Evolutionary conservation across 2,797 vertebrate species (phyloP).

Genomic region (Myioborus miniatus): DNA sequence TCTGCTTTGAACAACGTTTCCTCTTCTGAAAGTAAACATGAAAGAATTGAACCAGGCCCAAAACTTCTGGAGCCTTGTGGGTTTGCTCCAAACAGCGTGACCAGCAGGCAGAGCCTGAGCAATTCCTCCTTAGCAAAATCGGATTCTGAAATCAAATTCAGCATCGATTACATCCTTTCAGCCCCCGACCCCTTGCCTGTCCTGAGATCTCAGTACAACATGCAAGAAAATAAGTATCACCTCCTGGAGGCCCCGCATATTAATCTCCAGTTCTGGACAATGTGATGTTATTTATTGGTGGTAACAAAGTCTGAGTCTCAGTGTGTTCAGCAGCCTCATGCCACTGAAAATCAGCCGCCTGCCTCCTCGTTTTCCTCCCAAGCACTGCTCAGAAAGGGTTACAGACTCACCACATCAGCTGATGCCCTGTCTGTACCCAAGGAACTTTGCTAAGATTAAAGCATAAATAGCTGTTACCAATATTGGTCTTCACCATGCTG

Average conservation of each 20-base stretch:
- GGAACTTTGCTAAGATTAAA: neutral
- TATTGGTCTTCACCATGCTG: neutral
- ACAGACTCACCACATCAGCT: neutral
- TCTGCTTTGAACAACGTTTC: constrained; percentile 69
- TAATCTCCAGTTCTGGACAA: constrained; percentile 88
- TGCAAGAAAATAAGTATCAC: constrained; percentile 73
- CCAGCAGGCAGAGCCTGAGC: constrained; percentile 67
- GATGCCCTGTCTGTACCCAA: neutral
- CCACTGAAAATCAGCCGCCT: neutral
- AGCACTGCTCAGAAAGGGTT: neutral
- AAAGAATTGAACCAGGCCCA: constrained; percentile 21
- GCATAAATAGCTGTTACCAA: neutral
- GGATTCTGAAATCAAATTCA: constrained; percentile 94
- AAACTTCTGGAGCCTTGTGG: constrained; percentile 72
- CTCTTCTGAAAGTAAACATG: constrained; percentile 50
- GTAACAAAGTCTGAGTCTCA: neutral
- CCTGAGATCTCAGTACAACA: constrained; percentile 75
- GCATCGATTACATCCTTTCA: constrained; percentile 98
- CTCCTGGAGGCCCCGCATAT: constrained; percentile 83
- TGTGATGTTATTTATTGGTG: constrained; percentile 69
- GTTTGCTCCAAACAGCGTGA: constrained; percentile 74
- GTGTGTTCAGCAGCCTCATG: neutral
- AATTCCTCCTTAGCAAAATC: constrained; percentile 76
- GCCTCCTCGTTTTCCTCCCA: neutral
- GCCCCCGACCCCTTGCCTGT: constrained; percentile 84